Conservation (phyloP, 23 tunicate genomes). For the Ciona savignyi region DNA sequence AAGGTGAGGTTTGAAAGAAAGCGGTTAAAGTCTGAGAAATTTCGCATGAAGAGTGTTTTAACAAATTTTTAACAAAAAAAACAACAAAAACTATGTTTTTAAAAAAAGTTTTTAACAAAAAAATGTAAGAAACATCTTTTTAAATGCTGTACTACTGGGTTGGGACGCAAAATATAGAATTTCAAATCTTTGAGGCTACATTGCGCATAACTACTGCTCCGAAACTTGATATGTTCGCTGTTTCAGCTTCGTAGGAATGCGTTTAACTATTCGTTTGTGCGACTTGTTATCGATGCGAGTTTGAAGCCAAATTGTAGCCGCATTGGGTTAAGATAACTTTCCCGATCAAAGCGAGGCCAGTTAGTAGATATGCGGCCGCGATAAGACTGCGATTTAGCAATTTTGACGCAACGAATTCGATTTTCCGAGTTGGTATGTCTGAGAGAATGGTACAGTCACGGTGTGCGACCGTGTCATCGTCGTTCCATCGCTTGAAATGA, state of each 20-base stretch:
- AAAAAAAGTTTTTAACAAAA: too few species aligned
- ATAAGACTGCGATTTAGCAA: not conserved
- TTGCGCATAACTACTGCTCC: too few species aligned
- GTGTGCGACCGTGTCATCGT: not conserved
- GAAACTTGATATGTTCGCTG: too few species aligned
- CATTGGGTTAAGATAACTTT: not conserved
- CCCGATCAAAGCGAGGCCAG: not conserved
- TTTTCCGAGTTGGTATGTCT: not conserved
- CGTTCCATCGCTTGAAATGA: not conserved
- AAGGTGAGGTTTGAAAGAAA: conserved; percentile 30
- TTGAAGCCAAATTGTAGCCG: not conserved
- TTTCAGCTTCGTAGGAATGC: not conserved
- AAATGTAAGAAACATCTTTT: too few species aligned
- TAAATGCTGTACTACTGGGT: too few species aligned
- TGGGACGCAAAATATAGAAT: too few species aligned
- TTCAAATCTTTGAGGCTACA: too few species aligned
- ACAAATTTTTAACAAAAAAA: too few species aligned
- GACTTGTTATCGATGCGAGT: not conserved
- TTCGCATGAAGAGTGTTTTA: too few species aligned
- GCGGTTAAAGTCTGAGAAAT: too few species aligned
- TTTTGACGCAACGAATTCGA: not conserved
- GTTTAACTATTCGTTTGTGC: not conserved
- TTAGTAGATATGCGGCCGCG: not conserved
- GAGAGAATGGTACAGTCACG: not conserved
- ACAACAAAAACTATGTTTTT: too few species aligned